Evolutionary conservation across 2,113 vertebrate species (phyloP), one percentile per base, ranked within the genome.

Genomic region (Carollia perspicillata): DNA sequence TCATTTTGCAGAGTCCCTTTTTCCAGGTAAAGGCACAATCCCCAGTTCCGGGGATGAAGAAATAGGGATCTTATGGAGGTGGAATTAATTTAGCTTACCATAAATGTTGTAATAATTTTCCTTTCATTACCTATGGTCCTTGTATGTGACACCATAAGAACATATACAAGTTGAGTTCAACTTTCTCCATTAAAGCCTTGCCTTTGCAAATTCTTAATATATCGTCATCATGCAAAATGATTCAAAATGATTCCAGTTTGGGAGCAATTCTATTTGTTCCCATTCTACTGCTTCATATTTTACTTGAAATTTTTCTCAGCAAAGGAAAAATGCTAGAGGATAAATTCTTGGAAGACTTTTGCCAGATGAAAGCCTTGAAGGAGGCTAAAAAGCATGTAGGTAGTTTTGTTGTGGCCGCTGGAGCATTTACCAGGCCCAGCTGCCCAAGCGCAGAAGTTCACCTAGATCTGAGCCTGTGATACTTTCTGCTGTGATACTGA

Each of bases 281-380:
- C 23, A 69, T 92, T 90, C 30, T 75, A 23, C 65, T 33, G 69
- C 17, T 90, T 85, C n/a, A 14, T 60, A 49, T 81, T 93, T 91
- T 71, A 65, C 30, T 93, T 72, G 40, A 83, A 33, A n/a, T 66
- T 97, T 88, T 44, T 95, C 35, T 90, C 72, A 80, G 81, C 53
- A 71, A 91, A 83, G 18, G 35, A 72, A 66, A 71, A 84, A 33
- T 90, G 51, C 71, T 28, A 93, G 33, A 5, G 53, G 22, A 66
- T 60, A 72, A 72, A 42, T 77, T 91, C 12, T 80, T 94, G 30
- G 47, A 53, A 93, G n/a, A 77, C 60, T 74, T 77, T 14, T 66
- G n/a, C 40, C n/a, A 85, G 44, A 91, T 68, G 40, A 93, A 94
- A 87, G 42, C 33, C 68, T 44, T 4, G 1, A 40, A 68, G 6